Evolutionary conservation across 2,888 invertebrate genomes (phyloP).

Genomic region (Ormia ochracea): DNA sequence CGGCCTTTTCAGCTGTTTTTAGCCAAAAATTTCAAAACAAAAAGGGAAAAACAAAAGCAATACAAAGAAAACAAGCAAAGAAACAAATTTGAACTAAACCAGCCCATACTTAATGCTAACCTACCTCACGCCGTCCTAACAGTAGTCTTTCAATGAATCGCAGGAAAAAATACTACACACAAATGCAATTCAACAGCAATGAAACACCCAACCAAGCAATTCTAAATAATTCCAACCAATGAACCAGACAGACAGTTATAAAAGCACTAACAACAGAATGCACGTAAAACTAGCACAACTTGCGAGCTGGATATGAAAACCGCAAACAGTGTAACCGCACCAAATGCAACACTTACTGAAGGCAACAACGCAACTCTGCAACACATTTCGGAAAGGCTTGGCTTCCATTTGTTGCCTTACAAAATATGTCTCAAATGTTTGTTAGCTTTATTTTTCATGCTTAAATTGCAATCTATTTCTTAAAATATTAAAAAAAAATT

Average conservation of each 20-base stretch:
- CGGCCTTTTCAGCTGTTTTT: neutral
- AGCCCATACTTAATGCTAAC: constrained; percentile 53
- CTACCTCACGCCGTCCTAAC: constrained; percentile 46
- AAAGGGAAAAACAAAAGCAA: neutral
- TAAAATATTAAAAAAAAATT: too few relatives aligned
- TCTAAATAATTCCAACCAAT: constrained; percentile 21
- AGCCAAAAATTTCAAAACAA: neutral
- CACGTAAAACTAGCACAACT: constrained; percentile 14
- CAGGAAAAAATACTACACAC: neutral
- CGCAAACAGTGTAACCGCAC: too few relatives aligned
- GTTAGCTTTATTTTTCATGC: too few relatives aligned
- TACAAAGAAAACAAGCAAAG: neutral
- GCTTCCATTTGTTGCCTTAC: too few relatives aligned
- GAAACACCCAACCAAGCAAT: constrained; percentile 5
- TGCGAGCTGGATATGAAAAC: neutral
- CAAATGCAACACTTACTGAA: too few relatives aligned
- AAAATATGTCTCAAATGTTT: too few relatives aligned
- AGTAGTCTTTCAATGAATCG: constrained; percentile 5
- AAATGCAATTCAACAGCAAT: constrained; percentile 27
- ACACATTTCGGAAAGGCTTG: too few relatives aligned
- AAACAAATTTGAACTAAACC: constrained; percentile 22
- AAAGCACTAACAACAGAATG: constrained; percentile 26
- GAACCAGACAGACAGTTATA: constrained; percentile 45
- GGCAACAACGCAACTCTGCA: too few relatives aligned
- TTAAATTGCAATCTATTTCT: too few relatives aligned